Conservation (phyloP, 2,888 invertebrate genomes). For the Ditula angustiorana region DNA sequence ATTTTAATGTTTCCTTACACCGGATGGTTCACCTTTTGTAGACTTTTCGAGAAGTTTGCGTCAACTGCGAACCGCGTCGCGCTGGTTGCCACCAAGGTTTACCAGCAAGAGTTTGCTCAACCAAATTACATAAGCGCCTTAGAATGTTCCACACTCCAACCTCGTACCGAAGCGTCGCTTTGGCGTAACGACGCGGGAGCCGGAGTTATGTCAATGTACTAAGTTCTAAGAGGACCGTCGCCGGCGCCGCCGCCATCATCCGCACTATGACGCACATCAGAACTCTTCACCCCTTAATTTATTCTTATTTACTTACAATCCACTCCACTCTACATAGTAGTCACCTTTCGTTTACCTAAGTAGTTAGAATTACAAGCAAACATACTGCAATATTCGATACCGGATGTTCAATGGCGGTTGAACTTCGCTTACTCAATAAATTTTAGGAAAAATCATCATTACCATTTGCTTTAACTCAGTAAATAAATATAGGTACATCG, state of each 20-base stretch:
- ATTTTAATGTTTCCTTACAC: background rate
- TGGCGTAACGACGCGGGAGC: constrained; percentile 50
- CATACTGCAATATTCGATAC: constrained; percentile 10
- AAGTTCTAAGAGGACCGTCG: constrained; percentile 16
- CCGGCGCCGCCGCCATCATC: constrained; percentile 30
- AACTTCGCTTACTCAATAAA: constrained; percentile 18
- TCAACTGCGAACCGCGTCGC: constrained; percentile 19
- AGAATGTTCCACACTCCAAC: constrained; percentile 54
- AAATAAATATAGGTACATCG: constrained; percentile 27
- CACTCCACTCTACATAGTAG: constrained; percentile 23
- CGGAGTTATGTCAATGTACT: constrained; percentile 45
- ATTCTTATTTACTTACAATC: constrained; percentile 32
- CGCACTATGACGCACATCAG: constrained; percentile 38
- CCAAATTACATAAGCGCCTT: constrained; percentile 59
- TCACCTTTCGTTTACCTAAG: background rate
- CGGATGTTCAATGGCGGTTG: constrained; percentile 15
- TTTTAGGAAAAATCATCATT: constrained; percentile 28
- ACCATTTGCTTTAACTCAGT: constrained; percentile 12
- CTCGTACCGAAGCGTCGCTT: constrained; percentile 47
- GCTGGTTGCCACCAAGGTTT: constrained; percentile 35
- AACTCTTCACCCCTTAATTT: constrained; percentile 31
- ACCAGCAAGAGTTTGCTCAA: constrained; percentile 57
- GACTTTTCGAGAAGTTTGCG: constrained; percentile 27
- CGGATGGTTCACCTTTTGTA: constrained; percentile 14
- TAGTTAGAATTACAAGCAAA: background rate